Evolutionary conservation across 2,888 invertebrate species (phyloP).

Genomic region (Actias luna): DNA sequence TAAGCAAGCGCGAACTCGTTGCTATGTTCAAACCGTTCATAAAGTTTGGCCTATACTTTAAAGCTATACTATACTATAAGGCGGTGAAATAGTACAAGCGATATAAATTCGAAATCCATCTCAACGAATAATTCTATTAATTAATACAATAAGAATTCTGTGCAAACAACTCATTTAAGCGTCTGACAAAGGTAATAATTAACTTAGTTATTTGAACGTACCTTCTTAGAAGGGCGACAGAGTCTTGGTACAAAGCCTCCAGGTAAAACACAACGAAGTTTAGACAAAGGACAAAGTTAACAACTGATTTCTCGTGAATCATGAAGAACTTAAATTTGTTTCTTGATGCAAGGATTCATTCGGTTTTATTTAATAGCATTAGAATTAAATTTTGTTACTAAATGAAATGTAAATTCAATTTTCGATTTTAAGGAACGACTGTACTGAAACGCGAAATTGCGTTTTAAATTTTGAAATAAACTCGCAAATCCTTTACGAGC

Average conservation of each 20-base stretch:
- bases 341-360: slow-evolving; percentile 1
- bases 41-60: no score
- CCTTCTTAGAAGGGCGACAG: not conserved
- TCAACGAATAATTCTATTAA: slow-evolving; percentile 4
- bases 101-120: not conserved
- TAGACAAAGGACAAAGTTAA: slow-evolving; percentile 12
- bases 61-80: no score
- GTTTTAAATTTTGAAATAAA: not conserved
- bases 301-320: slow-evolving; percentile 13
- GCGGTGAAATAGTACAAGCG: not conserved
- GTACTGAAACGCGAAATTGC: not conserved
- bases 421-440: not conserved
- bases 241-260: not conserved
- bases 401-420: slow-evolving; percentile 6
- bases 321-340: slow-evolving; percentile 14
- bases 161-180: slow-evolving; percentile 15
- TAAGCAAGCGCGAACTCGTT: no score
- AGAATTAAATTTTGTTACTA: slow-evolving; percentile 1
- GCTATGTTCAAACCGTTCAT: no score
- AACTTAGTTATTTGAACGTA: slow-evolving; percentile 17
- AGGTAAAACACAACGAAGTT: slow-evolving; percentile 7
- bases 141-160: slow-evolving; percentile 1
- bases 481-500: not conserved
- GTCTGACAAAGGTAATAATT: slow-evolving; percentile 24
- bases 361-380: not conserved